Evolutionary conservation across 2,113 vertebrate species (phyloP), one percentile per base, ranked within the genome.

Genomic region (Platysteira castanea): DNA sequence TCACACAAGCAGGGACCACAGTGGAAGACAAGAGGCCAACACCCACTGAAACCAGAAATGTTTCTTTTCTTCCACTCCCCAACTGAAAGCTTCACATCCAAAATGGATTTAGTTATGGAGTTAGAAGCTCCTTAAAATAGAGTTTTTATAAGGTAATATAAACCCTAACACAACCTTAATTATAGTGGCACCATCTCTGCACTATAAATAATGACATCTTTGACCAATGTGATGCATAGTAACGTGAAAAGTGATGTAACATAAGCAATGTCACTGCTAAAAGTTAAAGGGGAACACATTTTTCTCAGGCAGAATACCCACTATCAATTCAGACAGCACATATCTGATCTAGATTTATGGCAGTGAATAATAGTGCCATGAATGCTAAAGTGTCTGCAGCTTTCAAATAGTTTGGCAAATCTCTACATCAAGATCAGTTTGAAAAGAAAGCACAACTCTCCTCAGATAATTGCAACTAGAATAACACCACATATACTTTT

Each of bases 251-350:
- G 54, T 87, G 60, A 73, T 94, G 89, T 93, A 87, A 95, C 78
- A 82, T 78, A 94, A 94, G 94, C 93, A 96, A 90, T 96, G 91
- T 96, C 89, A 95, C 87, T 78, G 92, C 95, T 96, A 90, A 89
- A 97, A 97, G 82, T 89, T 91, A 96, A 89, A 96, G 95, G 95
- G 92, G 94, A 95, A 26, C 52, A 95, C 68, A 89, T 96, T 95
- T 90, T 96, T 95, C 92, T 97, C 86, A 49, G 52, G n/a, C 74
- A 95, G 74, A 95, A 91, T 91, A 95, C 19, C 94, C 84, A 81
- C 88, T 84, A 75, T 96, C 92, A 95, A 87, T 70, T 97, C 89
- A 92, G 90, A 96, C 81, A 90, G 95, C 83, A 94, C 16, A 63
- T 76, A 92, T 95, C 87, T 93, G 94, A 87, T 71, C 60, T 59